phyloP scores from a whole-genome alignment of 2,888 invertebrate species.

The Theretra japonica region DNA sequence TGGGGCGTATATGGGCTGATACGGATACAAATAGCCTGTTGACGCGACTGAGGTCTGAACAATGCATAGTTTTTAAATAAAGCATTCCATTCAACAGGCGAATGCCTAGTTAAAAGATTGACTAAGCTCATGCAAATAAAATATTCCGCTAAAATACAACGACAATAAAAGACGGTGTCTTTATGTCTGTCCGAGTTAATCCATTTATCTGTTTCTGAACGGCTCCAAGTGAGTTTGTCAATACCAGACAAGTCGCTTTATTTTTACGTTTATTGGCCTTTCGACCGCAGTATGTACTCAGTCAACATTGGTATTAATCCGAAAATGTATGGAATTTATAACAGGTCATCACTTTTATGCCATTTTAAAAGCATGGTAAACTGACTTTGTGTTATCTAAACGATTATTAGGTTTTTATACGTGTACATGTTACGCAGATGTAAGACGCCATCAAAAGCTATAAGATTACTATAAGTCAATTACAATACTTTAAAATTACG shows the following conservation, averaged over 20 bases:
- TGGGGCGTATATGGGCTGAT: no score
- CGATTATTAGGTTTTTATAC: neutral
- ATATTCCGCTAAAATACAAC: neutral
- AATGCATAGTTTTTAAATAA: no score
- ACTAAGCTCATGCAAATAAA: no score
- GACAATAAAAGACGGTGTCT: neutral
- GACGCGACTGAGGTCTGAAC: no score
- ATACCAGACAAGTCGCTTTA: neutral
- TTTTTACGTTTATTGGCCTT: slow-evolving; percentile 2
- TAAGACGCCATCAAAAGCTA: no score
- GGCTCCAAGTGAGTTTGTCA: neutral
- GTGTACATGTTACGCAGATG: no score
- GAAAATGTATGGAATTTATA: neutral
- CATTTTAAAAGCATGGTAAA: neutral
- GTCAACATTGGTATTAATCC: neutral
- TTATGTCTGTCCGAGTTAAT: neutral
- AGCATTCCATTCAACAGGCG: no score
- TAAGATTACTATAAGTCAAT: no score
- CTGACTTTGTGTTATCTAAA: neutral
- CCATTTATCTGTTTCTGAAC: neutral
- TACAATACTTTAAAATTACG: no score
- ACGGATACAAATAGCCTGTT: no score
- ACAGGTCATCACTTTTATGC: no score
- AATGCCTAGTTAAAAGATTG: no score
- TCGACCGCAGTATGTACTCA: neutral